Base-by-base conservation (phyloP, 2,797 vertebrate genomes). In the Taenioides sp. region DNA sequence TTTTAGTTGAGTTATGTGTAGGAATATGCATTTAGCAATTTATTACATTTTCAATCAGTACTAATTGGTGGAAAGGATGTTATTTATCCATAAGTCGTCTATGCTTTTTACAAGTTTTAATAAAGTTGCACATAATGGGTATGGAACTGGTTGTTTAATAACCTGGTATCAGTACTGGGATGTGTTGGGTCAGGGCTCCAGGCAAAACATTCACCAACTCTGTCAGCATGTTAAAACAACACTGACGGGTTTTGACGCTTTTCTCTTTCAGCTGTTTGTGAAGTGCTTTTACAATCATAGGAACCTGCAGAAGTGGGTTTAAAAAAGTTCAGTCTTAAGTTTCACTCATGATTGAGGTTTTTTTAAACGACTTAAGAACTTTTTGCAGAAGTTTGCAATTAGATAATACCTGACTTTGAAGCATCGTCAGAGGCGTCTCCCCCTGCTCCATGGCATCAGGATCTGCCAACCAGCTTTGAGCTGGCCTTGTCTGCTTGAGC, bases 251-350 rank as follows among this genome's bases (percentile, higher is more conserved):
- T 93, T 99, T 99, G 75, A 99, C 97, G 59, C 98, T 99, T 81
- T 99, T 99, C 91, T 99, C 98, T 90, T 99, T 99, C 95, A 99
- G 96, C 93, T 99, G 98, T 84, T 98, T 98, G 92, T 99, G 97
- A 74, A 99, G 93, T 27, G 98, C 97, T 92, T 98, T 99, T 67
- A 99, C 98, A 69, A 99, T 99, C 92, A 98, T 99, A 65, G 98
- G 97, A 70, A 99, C 97, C 98, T 99, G 89, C 59, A 91, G 83
- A 76, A 18, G 3, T 40, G 63, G 62, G 16, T 9, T 58, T 47
- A 75, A 17, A 72, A 11, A 62, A 20, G 5, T 61, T 31, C 2
- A 34, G 31, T 23, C 11, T 23, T 2, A 7, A 40, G n/a, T 43
- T 22, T 43, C 20, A 22, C 3, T 63, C 10, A 64, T 22, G 11